Evolutionary conservation across 2,113 vertebrate species (phyloP).

Genomic region (Piaya cayana): DNA sequence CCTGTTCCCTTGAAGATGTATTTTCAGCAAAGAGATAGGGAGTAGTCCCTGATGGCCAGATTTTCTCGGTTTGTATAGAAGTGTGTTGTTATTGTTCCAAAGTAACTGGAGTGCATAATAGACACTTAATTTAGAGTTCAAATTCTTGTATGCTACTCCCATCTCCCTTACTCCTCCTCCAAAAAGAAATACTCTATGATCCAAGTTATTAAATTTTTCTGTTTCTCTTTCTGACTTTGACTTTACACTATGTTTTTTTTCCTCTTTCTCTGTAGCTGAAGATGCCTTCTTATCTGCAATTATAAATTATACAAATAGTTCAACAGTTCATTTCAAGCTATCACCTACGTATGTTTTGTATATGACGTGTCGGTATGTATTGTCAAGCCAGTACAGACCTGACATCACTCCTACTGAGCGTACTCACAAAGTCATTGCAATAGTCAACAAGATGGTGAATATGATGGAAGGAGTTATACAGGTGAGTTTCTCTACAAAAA

Average conservation of each 20-base stretch:
- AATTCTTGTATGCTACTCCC: not conserved
- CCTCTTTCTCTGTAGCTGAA: slow-evolving; percentile 81
- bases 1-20: not conserved
- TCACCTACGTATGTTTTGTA: slow-evolving; percentile 95
- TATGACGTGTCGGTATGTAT: slow-evolving; percentile 94
- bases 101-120: not conserved
- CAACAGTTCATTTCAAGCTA: slow-evolving; percentile 96
- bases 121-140: not conserved
- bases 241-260: not conserved
- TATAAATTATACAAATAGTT: slow-evolving; percentile 99
- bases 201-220: not conserved
- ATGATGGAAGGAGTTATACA: slow-evolving; percentile 99
- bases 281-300: slow-evolving; percentile 96
- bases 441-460: slow-evolving; percentile 99
- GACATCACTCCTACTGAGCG: slow-evolving; percentile 90
- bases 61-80: not conserved
- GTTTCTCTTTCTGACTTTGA: not conserved
- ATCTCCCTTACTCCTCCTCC: not conserved
- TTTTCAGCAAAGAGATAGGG: not conserved
- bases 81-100: not conserved
- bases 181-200: not conserved
- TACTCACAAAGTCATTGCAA: slow-evolving; percentile 95
- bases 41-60: not conserved
- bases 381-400: slow-evolving; percentile 89
- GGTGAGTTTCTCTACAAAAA: slow-evolving; percentile 78